Evolutionary conservation across 2,797 vertebrate species (phyloP).

Genomic region (Cyclopterus lumpus): DNA sequence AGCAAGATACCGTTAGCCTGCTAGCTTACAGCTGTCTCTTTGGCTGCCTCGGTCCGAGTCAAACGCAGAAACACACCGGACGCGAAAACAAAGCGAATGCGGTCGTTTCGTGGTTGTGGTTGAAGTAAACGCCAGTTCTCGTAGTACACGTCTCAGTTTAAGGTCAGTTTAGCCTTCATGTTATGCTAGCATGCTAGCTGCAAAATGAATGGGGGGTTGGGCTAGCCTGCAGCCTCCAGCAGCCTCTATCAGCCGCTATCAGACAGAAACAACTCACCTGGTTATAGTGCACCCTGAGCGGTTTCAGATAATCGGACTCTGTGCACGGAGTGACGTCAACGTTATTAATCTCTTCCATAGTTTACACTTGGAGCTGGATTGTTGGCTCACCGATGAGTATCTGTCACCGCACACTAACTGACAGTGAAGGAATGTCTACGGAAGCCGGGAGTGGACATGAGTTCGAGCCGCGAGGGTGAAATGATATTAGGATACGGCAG

Average conservation of each 20-base stretch:
- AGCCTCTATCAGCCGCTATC: slow-evolving; percentile 23
- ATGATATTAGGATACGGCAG: background rate
- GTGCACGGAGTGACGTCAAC: slow-evolving; percentile 87
- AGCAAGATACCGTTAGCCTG: slow-evolving; percentile 65
- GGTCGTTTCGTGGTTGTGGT: background rate
- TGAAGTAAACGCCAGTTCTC: background rate
- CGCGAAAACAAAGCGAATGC: background rate
- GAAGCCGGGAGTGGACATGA: slow-evolving; percentile 62
- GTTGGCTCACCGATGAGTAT: slow-evolving; percentile 64
- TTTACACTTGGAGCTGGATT: slow-evolving; percentile 49
- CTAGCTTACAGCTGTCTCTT: slow-evolving; percentile 43
- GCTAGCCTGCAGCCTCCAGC: slow-evolving; percentile 72
- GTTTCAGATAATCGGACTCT: slow-evolving; percentile 87
- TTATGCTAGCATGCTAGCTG: slow-evolving; percentile 61
- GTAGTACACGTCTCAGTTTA: slow-evolving; percentile 27
- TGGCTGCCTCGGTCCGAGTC: slow-evolving; percentile 3
- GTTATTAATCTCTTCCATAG: slow-evolving; percentile 87
- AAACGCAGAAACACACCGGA: no score
- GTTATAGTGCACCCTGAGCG: slow-evolving; percentile 85
- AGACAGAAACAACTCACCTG: slow-evolving; percentile 81
- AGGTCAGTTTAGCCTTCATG: slow-evolving; percentile 59
- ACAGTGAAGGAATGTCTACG: slow-evolving; percentile 76
- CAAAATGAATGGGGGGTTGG: slow-evolving; percentile 76
- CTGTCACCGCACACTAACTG: slow-evolving; percentile 72
- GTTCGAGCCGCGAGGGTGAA: background rate